Evolutionary conservation across 2,113 vertebrate genomes (phyloP), one percentile per base, ranked within the genome.

Genomic region (rat (Rattus norvegicus)): DNA sequence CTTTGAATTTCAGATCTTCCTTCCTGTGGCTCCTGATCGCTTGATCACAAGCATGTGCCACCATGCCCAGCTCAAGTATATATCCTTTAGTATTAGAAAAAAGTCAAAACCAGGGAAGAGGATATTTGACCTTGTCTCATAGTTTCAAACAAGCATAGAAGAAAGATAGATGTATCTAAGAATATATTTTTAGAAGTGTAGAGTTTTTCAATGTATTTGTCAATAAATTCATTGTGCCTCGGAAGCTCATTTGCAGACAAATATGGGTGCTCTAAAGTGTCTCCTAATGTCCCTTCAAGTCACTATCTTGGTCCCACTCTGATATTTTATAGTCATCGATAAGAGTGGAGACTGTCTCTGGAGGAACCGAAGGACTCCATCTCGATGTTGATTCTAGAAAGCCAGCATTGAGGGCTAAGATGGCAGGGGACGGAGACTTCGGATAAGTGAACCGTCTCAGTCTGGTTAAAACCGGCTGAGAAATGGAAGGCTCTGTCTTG

Each of bases 121-220:
- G 6, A 39, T 5, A 79, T 96, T 76, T 73, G 47, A 0, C 70
- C 73, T 33, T 91, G 59, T 93, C 33, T 95, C 52, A 87, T 59
- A 86, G 65, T 24, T 63, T 90, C 61, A 83, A 93, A 84, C 47
- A 91, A 88, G 65, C 65, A 73, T 54, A 65, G 28, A 88, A 67
- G 12, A 17, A 96, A 96, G 94, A 36, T 16, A 56, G 56, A 76
- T 56, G 39, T 77, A 61, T 65, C 36, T 61, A 92, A 39, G 30
- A 73, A 22, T 17, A 54, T 84, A 69, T 36, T 13, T 92, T 49
- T 39, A 2, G 75, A 90, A 76, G 28, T 69, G 5, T 43, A 72
- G 11, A 86, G 39, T 85, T 94, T 95, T 69, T 33, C 67, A 75
- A 73, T 73, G 22, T 52, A 63, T 73, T 95, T 43, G 2, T 96